phyloP scores from a whole-genome alignment of 2,888 invertebrate species.

The Notodonta dromedarius region DNA sequence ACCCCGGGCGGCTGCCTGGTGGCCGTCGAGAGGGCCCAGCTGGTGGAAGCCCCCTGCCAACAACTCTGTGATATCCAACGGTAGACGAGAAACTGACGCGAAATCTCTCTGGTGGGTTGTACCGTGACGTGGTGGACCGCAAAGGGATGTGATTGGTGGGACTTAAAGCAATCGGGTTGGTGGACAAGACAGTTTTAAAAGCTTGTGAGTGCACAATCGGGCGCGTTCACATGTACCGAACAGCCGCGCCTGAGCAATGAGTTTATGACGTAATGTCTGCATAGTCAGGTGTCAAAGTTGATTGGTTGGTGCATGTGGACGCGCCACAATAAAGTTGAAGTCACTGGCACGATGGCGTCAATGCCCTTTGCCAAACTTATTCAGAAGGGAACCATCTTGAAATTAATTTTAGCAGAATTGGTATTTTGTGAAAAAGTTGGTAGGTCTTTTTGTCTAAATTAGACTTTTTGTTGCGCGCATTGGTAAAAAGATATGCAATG shows the following conservation, averaged over 20 bases:
- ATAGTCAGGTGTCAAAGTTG: too few relatives aligned
- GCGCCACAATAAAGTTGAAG: neutral
- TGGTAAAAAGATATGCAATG: too few relatives aligned
- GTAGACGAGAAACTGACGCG: slow-evolving; percentile 52
- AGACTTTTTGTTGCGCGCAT: too few relatives aligned
- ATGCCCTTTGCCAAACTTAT: neutral
- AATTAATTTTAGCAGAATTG: neutral
- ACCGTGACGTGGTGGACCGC: slow-evolving; percentile 47
- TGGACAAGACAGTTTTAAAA: neutral
- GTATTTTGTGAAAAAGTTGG: neutral
- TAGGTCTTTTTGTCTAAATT: too few relatives aligned
- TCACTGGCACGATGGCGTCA: too few relatives aligned
- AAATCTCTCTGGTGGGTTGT: slow-evolving; percentile 61
- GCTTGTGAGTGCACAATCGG: neutral
- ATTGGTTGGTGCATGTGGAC: too few relatives aligned
- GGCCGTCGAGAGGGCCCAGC: slow-evolving; percentile 73
- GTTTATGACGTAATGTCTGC: too few relatives aligned
- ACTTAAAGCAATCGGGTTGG: neutral
- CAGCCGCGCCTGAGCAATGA: too few relatives aligned
- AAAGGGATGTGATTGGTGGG: neutral
- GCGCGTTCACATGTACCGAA: too few relatives aligned
- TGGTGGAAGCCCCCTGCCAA: slow-evolving; percentile 59
- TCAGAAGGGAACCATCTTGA: neutral
- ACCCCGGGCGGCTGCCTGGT: slow-evolving; percentile 74
- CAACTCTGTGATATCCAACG: slow-evolving; percentile 78